Percentiles rank a stretch among this genome's conserved stretches.
Evolutionary conservation across 2,113 vertebrate genomes (phyloP).

Genomic region (Macrotus californicus): DNA sequence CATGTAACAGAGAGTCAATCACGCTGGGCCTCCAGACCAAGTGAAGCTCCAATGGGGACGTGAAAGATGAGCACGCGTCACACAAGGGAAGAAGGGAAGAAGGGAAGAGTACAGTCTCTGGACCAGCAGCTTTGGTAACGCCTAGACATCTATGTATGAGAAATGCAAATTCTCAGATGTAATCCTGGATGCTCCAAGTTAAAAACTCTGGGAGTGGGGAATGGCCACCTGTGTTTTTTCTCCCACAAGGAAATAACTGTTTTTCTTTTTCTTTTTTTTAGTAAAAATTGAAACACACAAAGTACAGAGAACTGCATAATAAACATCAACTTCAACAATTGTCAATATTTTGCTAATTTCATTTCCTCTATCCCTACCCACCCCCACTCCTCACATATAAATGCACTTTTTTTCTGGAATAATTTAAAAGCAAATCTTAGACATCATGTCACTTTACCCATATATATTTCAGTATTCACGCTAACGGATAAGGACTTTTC

Average conservation of each 20-base stretch:
- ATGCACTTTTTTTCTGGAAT: neutral
- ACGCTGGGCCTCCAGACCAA: neutral
- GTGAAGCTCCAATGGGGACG: rapidly evolving
- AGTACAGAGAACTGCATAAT: neutral
- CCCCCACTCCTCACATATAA: rapidly evolving
- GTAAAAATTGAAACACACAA: neutral
- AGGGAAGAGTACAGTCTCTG: neutral
- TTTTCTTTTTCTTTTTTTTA: neutral
- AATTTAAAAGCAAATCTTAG: neutral
- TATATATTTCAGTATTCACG: neutral
- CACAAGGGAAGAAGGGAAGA: rapidly evolving
- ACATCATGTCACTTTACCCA: neutral
- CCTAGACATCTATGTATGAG: neutral
- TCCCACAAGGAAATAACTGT: neutral
- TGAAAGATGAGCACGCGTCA: rapidly evolving
- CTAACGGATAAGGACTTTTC: neutral
- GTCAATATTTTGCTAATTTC: neutral
- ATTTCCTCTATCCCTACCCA: neutral
- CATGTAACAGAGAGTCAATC: neutral
- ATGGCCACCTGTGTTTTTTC: neutral
- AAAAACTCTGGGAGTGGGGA: neutral
- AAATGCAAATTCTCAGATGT: neutral
- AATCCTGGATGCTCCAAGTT: neutral
- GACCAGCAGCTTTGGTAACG: neutral
- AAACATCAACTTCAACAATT: neutral